These are phyloP conservation scores for Phallusia fumigata DNA, from an alignment of 23 tunicate species.

Conservation along the genomic window DNA sequence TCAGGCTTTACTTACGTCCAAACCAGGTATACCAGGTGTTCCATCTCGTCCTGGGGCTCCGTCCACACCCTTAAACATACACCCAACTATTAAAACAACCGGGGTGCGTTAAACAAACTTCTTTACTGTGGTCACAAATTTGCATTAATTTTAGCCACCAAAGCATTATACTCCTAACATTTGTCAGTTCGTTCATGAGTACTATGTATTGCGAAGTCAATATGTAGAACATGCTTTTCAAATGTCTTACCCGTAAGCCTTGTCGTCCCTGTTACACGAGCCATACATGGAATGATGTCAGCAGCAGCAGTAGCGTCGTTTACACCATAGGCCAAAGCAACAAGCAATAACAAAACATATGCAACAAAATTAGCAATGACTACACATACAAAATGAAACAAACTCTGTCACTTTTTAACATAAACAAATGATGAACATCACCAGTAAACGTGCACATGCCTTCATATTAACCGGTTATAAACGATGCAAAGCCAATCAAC, in stretches of 20 bases:
- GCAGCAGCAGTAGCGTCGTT: background rate
- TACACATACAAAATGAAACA: too few relatives aligned
- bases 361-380: background rate
- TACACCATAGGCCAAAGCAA: slow-evolving; percentile 8
- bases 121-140: too few relatives aligned
- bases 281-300: background rate
- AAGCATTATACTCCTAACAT: too few relatives aligned
- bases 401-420: too few relatives aligned
- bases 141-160: too few relatives aligned
- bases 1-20: slow-evolving; percentile 31
- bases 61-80: slow-evolving; percentile 27
- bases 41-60: slow-evolving; percentile 34
- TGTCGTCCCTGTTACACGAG: slow-evolving; percentile 18
- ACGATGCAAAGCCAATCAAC: background rate
- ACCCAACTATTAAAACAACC: background rate
- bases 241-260: slow-evolving; percentile 23
- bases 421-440: too few relatives aligned
- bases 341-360: background rate
- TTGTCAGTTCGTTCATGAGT: too few relatives aligned
- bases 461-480: background rate
- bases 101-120: too few relatives aligned
- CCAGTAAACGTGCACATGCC: background rate
- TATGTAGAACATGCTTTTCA: too few relatives aligned
- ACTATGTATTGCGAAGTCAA: too few relatives aligned
- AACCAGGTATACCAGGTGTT: slow-evolving; percentile 49